Evolutionary conservation across 64 coral and sea anemone genomes (phyloP), one percentile per base, ranked within the genome.

Genomic region (Hydrozoanthus tunicans): DNA sequence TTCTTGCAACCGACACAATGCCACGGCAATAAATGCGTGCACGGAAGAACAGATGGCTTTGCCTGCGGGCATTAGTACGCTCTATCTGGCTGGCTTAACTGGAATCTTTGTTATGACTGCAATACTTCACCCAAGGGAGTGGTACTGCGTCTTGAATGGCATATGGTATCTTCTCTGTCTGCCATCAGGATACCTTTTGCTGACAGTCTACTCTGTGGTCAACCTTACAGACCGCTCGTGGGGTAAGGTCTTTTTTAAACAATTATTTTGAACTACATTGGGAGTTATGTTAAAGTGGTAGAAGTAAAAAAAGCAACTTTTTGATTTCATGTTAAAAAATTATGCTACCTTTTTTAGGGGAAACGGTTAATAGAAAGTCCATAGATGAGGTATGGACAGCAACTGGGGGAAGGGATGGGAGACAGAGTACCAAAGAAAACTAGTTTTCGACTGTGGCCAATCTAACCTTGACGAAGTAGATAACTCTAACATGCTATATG

Each of bases 191-290:
- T 99, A 99, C 77, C 90, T 99, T 2, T 65, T 99, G 63, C 74
- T 99, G 20, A 99, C 95, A 15, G 69, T 99, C 17, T 99, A 99
- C 68, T 99, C 97, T 5, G 62, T 95, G 14, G 93, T 89, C 23
- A 99, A 99, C 94, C 53, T 99, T 6, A 99, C 97, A 2, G 97
- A 99, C 65, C 83, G 94, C 15, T 99, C 96, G 0, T 99, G 96
- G 96, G 96, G 96, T 99, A 90, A 90, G 82, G 9, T 20, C 3
- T 64, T 12, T 74, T 43, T 43, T 43, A 43, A 43, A 43, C 32
- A 43, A 43, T 43, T 43, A 43, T 43, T 43, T 43, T 43, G 2
- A 43, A 43, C 32, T 1, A 43, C 32, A 43, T 2, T 43, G 32
- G 32, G 32, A 43, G 32, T 43, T 74, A 10, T 11, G 9, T 74